Percentiles rank a stretch among this genome's conserved stretches.
phyloP scores from a whole-genome alignment of 2,113 vertebrate genomes.

The Eudyptes chrysolophus region DNA sequence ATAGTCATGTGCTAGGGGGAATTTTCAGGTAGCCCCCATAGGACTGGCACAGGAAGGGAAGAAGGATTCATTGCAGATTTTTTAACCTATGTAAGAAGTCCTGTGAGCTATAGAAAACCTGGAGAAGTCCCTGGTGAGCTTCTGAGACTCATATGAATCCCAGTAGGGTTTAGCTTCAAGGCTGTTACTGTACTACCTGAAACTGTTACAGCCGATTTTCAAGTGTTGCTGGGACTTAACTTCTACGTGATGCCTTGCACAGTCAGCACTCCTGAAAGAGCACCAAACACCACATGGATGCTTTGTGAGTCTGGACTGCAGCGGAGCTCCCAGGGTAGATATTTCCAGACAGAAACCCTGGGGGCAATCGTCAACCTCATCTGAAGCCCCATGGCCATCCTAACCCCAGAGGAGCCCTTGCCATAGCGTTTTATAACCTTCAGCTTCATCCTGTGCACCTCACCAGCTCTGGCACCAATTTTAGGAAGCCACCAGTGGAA shows the following conservation, averaged over 20 bases:
- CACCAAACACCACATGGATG: accelerated
- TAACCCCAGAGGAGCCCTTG: background rate
- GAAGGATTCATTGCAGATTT: background rate
- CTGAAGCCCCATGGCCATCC: background rate
- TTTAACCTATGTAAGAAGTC: background rate
- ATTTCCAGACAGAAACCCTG: background rate
- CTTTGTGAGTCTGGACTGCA: background rate
- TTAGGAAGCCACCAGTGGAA: background rate
- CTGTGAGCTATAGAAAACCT: background rate
- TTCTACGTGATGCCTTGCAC: background rate
- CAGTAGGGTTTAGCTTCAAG: background rate
- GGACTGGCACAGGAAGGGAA: background rate
- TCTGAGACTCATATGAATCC: background rate
- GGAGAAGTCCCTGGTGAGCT: background rate
- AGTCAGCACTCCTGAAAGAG: background rate
- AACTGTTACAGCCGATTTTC: background rate
- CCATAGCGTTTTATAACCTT: background rate
- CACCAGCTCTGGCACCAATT: background rate
- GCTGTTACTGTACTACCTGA: background rate
- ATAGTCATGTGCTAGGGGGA: background rate
- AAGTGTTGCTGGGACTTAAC: background rate
- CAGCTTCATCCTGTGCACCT: background rate
- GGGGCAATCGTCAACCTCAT: background rate
- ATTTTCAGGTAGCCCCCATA: background rate
- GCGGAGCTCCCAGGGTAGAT: background rate